Conservation (phyloP, 1,140 invertebrate genomes). For the Drosophila ogumai region DNA sequence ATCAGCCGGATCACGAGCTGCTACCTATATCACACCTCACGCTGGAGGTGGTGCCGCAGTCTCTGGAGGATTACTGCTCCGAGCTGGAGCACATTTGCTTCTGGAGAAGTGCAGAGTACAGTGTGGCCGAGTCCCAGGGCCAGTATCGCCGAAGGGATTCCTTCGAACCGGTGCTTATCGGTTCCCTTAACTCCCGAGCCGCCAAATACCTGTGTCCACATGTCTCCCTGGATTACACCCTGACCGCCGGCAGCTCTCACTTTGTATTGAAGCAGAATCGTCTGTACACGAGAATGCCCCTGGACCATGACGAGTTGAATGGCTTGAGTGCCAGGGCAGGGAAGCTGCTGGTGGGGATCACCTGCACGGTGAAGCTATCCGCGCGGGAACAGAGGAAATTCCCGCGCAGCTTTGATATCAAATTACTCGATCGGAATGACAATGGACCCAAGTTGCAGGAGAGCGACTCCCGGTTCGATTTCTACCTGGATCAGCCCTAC, state of each 20-base stretch:
- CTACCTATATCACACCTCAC: conserved; percentile 66
- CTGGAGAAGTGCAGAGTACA: conserved; percentile 70
- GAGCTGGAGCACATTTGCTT: conserved; percentile 81
- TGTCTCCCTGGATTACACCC: conserved; percentile 53
- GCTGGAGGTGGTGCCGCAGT: conserved; percentile 61
- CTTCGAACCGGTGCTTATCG: conserved; percentile 66
- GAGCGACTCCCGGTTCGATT: conserved; percentile 60
- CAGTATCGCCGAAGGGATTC: not conserved
- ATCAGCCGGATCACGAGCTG: conserved; percentile 22
- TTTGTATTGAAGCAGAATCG: conserved; percentile 70
- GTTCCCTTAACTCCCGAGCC: conserved; percentile 64
- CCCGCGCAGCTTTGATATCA: conserved; percentile 61
- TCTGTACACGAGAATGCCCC: conserved; percentile 56
- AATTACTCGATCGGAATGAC: conserved; percentile 78
- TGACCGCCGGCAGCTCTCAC: conserved; percentile 57
- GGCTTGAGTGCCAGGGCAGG: conserved; percentile 47
- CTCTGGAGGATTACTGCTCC: conserved; percentile 58
- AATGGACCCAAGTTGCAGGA: conserved; percentile 80
- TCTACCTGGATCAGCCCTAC: conserved; percentile 75
- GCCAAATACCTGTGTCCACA: conserved; percentile 72
- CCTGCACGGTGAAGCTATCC: conserved; percentile 58
- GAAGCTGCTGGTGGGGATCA: conserved; percentile 52
- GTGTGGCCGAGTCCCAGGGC: conserved; percentile 59
- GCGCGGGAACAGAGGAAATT: conserved; percentile 50
- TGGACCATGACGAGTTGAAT: conserved; percentile 78